phyloP scores from a whole-genome alignment of 2,888 invertebrate species.

The Ophonus ardosiacus region DNA sequence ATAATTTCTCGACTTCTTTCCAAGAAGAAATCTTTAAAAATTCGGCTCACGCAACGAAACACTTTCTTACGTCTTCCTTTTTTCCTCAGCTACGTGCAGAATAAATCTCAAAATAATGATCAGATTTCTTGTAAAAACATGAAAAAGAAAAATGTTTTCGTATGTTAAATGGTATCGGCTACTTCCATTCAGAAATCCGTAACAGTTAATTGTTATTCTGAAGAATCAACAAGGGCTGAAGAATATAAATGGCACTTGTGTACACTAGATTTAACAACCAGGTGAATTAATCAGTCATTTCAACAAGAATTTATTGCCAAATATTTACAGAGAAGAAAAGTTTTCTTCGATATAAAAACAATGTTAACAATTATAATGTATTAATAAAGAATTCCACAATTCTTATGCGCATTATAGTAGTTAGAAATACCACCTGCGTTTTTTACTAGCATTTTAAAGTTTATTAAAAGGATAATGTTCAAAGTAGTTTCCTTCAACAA shows the following conservation, averaged over 20 bases:
- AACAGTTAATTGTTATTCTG: slow-evolving; percentile 39
- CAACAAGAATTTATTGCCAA: background rate
- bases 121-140: slow-evolving; percentile 43
- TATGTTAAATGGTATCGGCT: slow-evolving; percentile 44
- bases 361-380: background rate
- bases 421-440: too few relatives aligned
- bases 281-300: slow-evolving; percentile 9
- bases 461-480: too few relatives aligned
- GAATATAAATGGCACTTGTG: slow-evolving; percentile 39
- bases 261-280: slow-evolving; percentile 33
- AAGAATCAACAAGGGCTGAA: background rate
- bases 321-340: background rate
- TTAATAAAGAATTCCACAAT: too few relatives aligned
- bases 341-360: background rate
- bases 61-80: slow-evolving; percentile 52
- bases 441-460: too few relatives aligned
- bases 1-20: slow-evolving; percentile 49
- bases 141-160: slow-evolving; percentile 52
- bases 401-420: too few relatives aligned
- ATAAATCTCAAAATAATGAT: slow-evolving; percentile 61
- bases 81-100: slow-evolving; percentile 51
- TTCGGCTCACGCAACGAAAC: slow-evolving; percentile 54
- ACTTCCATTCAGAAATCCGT: slow-evolving; percentile 39
- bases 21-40: slow-evolving; percentile 58
- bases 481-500: too few relatives aligned